phyloP scores from a whole-genome alignment of 2,113 vertebrate genomes.

The Ifrita kowaldi region DNA sequence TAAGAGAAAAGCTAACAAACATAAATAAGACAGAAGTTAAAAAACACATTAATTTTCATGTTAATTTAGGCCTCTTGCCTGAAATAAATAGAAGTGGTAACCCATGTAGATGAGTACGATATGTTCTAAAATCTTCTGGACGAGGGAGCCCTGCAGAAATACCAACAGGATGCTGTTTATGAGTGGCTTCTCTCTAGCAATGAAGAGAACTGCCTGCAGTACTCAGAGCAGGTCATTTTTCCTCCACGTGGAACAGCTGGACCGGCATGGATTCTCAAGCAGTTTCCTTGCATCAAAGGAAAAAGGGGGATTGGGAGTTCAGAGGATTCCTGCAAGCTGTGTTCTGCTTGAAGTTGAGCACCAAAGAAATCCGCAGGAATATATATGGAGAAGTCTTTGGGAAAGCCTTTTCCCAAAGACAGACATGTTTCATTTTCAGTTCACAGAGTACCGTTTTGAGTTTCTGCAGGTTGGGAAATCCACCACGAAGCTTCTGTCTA shows the following conservation, averaged over 20 bases:
- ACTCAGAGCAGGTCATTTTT: not conserved
- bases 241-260: not conserved
- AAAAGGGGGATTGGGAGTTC: not conserved
- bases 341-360: not conserved
- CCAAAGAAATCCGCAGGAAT: not conserved
- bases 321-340: not conserved
- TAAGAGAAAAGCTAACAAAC: slow-evolving; percentile 20
- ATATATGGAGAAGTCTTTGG: not conserved
- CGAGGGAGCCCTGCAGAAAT: not conserved
- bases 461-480: not conserved
- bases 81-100: not conserved
- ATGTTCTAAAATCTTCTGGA: not conserved
- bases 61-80: not conserved
- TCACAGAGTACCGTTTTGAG: not conserved
- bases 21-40: not conserved
- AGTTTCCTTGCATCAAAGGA: not conserved
- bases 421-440: not conserved
- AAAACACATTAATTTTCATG: slow-evolving; percentile 31
- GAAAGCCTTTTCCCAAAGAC: not conserved
- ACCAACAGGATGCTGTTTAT: not conserved
- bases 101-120: not conserved
- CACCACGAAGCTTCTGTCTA: not conserved
- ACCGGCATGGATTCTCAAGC: not conserved
- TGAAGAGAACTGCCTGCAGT: not conserved
- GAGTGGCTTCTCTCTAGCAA: not conserved